A percentile compares a stretch with the other conserved stretches of the same genome.
phyloP scores from a whole-genome alignment of 1,140 invertebrate genomes.

The Magallana angulata region DNA sequence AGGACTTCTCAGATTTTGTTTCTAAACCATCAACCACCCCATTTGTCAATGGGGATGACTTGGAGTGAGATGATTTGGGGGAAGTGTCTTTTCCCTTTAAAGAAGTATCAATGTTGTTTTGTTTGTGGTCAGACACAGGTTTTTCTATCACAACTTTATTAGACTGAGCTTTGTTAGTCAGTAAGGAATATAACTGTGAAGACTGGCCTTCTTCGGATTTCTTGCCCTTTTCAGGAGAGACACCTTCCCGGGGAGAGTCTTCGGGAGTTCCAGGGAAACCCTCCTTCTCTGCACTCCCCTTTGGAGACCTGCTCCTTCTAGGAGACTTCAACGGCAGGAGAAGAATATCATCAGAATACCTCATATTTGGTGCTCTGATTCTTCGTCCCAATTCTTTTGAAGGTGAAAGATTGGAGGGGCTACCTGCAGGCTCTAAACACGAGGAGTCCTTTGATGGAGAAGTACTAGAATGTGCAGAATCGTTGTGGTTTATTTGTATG shows the following conservation, averaged over 20 bases:
- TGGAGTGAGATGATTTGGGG: background rate
- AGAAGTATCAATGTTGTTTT: background rate
- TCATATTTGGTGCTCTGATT: slow-evolving; percentile 53
- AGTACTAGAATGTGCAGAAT: background rate
- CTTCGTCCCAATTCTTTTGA: slow-evolving; percentile 46
- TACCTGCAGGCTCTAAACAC: background rate
- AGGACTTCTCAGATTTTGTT: background rate
- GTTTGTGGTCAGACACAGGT: background rate
- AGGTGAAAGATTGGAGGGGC: slow-evolving; percentile 10
- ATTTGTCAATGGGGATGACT: background rate
- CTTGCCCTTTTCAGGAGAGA: slow-evolving; percentile 18
- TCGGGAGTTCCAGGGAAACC: background rate
- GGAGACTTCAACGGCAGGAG: slow-evolving; percentile 54
- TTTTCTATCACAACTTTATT: slow-evolving; percentile 3
- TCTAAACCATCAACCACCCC: background rate
- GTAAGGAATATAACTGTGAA: slow-evolving; percentile 56
- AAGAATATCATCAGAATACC: slow-evolving; percentile 59
- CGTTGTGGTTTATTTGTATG: slow-evolving; percentile 2
- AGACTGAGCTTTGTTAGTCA: slow-evolving; percentile 41
- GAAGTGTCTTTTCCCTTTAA: background rate
- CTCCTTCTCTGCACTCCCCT: slow-evolving; percentile 36
- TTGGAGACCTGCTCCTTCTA: slow-evolving; percentile 36
- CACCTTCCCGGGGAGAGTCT: background rate
- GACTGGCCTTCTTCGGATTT: slow-evolving; percentile 51
- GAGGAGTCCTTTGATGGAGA: too few relatives aligned